Conservation (phyloP, 2,888 invertebrate species). For the Agonopterix arenella region DNA sequence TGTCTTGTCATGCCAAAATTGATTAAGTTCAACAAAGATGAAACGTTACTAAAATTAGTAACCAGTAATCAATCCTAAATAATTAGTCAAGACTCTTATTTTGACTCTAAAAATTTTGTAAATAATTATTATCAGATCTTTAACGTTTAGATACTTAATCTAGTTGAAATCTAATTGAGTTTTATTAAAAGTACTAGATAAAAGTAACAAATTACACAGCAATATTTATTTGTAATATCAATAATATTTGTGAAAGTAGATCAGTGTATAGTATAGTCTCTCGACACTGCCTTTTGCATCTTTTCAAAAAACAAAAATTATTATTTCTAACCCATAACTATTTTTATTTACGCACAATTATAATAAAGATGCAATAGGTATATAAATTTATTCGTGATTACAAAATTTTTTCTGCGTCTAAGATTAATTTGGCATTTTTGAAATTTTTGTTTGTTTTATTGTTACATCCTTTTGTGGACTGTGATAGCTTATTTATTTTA, state of each 20-base stretch:
- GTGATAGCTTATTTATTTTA: not conserved
- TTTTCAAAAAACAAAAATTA: not conserved
- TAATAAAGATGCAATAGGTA: no score
- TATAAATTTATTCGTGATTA: no score
- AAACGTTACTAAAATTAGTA: not conserved
- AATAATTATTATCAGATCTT: not conserved
- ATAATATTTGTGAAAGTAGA: constrained; percentile 20
- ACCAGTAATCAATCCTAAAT: constrained; percentile 7
- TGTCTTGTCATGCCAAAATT: no score
- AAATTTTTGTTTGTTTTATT: no score
- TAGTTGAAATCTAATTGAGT: constrained; percentile 12
- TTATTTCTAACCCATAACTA: not conserved
- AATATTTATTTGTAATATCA: constrained; percentile 12
- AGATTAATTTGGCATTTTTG: no score
- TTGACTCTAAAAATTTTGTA: not conserved
- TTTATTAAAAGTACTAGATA: constrained; percentile 9
- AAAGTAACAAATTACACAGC: constrained; percentile 5
- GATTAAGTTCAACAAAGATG: no score
- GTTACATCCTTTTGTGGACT: no score
- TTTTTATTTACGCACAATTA: not conserved
- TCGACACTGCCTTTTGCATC: constrained; percentile 10
- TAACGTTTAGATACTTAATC: not conserved
- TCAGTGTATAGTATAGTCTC: constrained; percentile 32
- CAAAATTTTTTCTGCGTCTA: no score
- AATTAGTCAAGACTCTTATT: no score